A percentile compares a stretch with the other conserved stretches of the same genome.
phyloP scores from a whole-genome alignment of 2,888 invertebrate genomes.

The Netelia inedita region DNA sequence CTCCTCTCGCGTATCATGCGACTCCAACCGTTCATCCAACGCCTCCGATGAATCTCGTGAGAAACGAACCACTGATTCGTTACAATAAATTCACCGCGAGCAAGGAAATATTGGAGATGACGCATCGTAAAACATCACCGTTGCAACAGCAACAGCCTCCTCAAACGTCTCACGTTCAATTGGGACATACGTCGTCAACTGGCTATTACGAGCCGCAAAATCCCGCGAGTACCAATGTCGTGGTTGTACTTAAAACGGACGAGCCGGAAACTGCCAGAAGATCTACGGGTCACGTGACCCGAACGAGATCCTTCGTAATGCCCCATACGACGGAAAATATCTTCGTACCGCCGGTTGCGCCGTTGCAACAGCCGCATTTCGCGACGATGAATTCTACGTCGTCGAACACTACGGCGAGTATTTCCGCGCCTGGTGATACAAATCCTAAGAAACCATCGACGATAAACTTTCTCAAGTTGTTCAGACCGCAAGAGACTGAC shows the following conservation, averaged over 20 bases:
- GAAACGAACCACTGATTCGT: slow-evolving; percentile 70
- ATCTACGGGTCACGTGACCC: slow-evolving; percentile 12
- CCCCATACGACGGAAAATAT: slow-evolving; percentile 5
- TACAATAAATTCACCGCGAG: slow-evolving; percentile 66
- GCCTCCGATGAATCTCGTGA: slow-evolving; percentile 65
- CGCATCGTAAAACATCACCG: slow-evolving; percentile 48
- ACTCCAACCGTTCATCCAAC: slow-evolving; percentile 33
- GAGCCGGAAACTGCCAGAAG: slow-evolving; percentile 17
- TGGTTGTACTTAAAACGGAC: slow-evolving; percentile 30
- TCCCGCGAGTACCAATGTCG: slow-evolving; percentile 20
- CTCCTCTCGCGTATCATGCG: too few species aligned
- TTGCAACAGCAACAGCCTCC: slow-evolving; percentile 48
- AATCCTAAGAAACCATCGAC: slow-evolving; percentile 63
- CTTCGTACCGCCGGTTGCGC: not conserved
- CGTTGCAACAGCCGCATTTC: slow-evolving; percentile 68
- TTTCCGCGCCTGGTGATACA: slow-evolving; percentile 60
- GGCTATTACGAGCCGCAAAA: slow-evolving; percentile 50
- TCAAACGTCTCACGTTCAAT: slow-evolving; percentile 8
- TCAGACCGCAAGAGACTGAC: slow-evolving; percentile 75
- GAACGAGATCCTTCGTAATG: slow-evolving; percentile 12
- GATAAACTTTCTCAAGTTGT: slow-evolving; percentile 70
- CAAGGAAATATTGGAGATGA: slow-evolving; percentile 45
- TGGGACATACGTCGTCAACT: slow-evolving; percentile 30
- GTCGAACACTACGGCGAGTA: not conserved
- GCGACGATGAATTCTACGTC: slow-evolving; percentile 69